Evolutionary conservation across 1,140 invertebrate genomes (phyloP), one percentile per base, ranked within the genome.

Genomic region (Drosophila chauvacae): DNA sequence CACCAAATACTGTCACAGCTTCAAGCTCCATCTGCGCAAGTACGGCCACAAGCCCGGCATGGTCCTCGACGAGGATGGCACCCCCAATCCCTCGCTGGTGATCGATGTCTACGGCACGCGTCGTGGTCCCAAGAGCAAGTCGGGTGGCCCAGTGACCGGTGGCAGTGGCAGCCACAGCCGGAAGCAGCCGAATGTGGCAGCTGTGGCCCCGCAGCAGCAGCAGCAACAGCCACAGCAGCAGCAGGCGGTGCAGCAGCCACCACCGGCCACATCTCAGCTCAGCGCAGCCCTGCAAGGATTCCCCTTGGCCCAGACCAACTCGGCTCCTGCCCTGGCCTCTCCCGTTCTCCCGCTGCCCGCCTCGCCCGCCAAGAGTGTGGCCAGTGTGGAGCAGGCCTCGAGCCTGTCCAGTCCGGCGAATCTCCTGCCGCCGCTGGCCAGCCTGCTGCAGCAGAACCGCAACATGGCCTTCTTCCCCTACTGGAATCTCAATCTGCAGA

Each of bases 1-100:
- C 3, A 99, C 98, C 1, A 99, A 99, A 92, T 99, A 99, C 92
- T 99, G 97, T 82, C 99, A 99, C 93, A 98, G 97, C 33, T 93
- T 99, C 1, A 99, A 99, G 91, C 94, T 99, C 1, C 99, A 99
- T 93, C 92, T 99, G 16, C 94, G 97, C 4, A 99, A 99, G 91
- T 98, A 98, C 85, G 93, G 94, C 41, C 98, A 99, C 91, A 95
- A 96, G 77, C 97, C 97, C 0, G 96, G 95, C 1, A 95, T 96
- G 93, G 97, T 98, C 1, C 92, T 98, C 2, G 98, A 98, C 82
- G 94, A 96, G 18, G 97, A 98, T 77, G 97, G 97, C 3, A 96
- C 96, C 0, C 96, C 96, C 0, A 98, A 98, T 92, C 96, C 96
- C 1, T 91, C 96, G 33, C 96, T 96, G 0, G 96, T 98, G 1